Evolutionary conservation across 2,113 vertebrate species (phyloP), one percentile per base, ranked within the genome.

Genomic region (Labeo rohita): DNA sequence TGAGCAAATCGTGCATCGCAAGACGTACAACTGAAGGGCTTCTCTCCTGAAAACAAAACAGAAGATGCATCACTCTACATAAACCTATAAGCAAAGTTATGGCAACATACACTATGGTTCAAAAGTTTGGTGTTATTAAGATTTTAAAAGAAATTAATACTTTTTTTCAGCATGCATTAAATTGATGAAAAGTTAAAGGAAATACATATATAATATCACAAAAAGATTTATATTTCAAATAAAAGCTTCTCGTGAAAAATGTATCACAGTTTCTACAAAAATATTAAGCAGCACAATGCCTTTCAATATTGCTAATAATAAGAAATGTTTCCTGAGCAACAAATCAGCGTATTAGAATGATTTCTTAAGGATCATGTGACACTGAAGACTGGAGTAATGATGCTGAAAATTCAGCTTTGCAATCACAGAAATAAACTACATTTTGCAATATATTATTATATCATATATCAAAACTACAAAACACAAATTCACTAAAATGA

Each of bases 1-100:
- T 97, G 97, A 80, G 96, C 93, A 45, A 95, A 95, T 2, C 90
- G 91, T 0, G 92, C 86, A 0, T 92, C 92, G 13, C 95, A 95
- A 8, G 91, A 89, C 0, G 89, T 56, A 52, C 95, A 95, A 74
- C 86, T 90, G 86, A 95, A 95, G 4, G 94, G 94, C 36, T 94
- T 94, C 88, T 94, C 95, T 0, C 95, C 95, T 95, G 43, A 88
- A 43, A 84, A 90, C 8, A 82, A 28, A 77, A 63, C 15, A 68
- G 3, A 81, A 50, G 2, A 72, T n/a, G 15, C 15, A 23, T 84
- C 6, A 73, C 21, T 73, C 3, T 16, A 52, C 61, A 21, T 45
- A n/a, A 59, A 79, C 18, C 77, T n/a, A 39, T 13, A 23, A 61
- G 8, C 36, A n/a, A 80, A 80, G 9, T 45, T 11, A 72, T 63